These are phyloP conservation scores for Dynastes maya DNA, from an alignment of 2,888 invertebrate species.

Conservation along the genomic window DNA sequence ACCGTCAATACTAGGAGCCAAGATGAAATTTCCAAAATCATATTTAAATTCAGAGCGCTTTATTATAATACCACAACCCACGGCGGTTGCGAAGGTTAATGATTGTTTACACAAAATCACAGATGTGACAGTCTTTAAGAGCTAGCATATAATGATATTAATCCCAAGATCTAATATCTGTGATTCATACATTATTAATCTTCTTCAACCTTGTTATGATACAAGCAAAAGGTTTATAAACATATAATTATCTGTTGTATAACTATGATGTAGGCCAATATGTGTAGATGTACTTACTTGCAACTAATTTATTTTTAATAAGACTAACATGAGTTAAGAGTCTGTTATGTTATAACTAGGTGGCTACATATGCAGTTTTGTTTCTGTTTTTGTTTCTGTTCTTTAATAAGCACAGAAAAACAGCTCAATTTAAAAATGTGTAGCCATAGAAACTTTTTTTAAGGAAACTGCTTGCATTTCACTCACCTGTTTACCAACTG, in stretches of 20 bases:
- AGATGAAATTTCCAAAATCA: background rate
- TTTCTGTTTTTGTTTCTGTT: too few relatives aligned
- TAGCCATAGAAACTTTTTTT: too few relatives aligned
- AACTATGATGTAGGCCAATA: background rate
- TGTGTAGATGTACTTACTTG: background rate
- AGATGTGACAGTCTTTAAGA: background rate
- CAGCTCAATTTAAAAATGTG: too few relatives aligned
- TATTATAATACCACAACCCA: background rate
- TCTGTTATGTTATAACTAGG: too few relatives aligned
- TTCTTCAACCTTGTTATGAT: constrained; percentile 5
- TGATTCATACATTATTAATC: constrained; percentile 5
- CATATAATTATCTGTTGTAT: background rate
- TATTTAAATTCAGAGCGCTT: constrained; percentile 3
- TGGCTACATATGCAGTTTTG: too few relatives aligned
- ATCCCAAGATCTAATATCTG: background rate
- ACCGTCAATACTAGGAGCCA: too few relatives aligned
- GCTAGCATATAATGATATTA: background rate
- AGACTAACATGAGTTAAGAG: background rate
- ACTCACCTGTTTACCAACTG: too few relatives aligned
- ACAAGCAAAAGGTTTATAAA: background rate
- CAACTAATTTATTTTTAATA: background rate
- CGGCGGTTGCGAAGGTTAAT: background rate
- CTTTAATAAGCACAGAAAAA: too few relatives aligned
- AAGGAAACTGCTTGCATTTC: too few relatives aligned
- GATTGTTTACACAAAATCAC: background rate